Conservation (phyloP, 2,797 vertebrate species). For the Oreochromis grahami region DNA sequence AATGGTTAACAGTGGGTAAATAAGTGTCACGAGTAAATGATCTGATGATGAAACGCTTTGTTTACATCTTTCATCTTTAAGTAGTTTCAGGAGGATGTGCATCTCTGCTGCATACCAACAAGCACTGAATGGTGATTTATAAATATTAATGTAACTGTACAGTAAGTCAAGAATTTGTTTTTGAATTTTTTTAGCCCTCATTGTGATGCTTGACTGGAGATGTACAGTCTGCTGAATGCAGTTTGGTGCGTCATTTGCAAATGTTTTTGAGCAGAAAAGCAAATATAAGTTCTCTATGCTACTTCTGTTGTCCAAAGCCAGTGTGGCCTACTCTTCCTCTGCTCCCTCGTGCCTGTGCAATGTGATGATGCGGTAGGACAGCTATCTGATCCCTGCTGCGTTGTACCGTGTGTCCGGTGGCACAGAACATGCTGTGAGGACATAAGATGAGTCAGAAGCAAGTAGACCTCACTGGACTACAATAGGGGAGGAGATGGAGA, state of each 20-base stretch:
- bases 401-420: constrained; percentile 51
- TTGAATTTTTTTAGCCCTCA: background rate
- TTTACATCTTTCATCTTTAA: background rate
- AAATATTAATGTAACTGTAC: background rate
- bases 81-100: background rate
- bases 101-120: background rate
- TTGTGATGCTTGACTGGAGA: constrained; percentile 9
- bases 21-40: background rate
- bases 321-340: background rate
- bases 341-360: background rate
- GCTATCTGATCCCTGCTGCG: constrained; percentile 58
- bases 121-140: background rate
- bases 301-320: background rate
- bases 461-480: constrained; percentile 42
- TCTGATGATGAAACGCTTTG: background rate
- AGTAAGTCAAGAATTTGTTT: background rate
- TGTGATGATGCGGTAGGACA: constrained; percentile 53
- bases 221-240: background rate
- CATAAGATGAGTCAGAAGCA: constrained; percentile 57
- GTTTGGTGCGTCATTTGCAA: constrained; percentile 11
- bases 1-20: background rate
- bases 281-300: background rate
- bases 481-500: constrained; percentile 29
- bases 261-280: constrained; percentile 1
- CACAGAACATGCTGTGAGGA: constrained; percentile 62